Conservation (phyloP, 2,888 invertebrate genomes). For the Caenorhabditis sp. region DNA sequence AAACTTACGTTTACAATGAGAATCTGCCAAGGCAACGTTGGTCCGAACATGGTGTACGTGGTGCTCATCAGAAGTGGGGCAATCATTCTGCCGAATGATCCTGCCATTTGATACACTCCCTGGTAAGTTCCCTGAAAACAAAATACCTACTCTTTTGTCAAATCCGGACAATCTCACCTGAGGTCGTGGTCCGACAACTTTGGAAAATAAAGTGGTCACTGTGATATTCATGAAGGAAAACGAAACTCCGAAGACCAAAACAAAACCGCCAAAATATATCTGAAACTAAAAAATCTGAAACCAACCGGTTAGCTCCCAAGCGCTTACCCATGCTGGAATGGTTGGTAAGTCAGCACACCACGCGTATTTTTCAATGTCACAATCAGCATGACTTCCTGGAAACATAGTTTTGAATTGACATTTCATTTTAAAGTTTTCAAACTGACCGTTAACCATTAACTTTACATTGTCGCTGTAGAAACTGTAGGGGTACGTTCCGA, state of each 20-base stretch:
- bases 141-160: no score
- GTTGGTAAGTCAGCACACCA: conserved; percentile 54
- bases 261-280: conserved; percentile 53
- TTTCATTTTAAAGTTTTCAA: background rate
- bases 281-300: background rate
- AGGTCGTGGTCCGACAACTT: conserved; percentile 60
- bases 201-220: conserved; percentile 58
- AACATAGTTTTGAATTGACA: background rate
- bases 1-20: conserved; percentile 31
- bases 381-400: conserved; percentile 49
- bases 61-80: conserved; percentile 53
- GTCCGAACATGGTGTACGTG: conserved; percentile 42
- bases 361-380: conserved; percentile 50
- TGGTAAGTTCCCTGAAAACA: conserved; percentile 58
- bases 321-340: conserved; percentile 30
- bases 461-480: conserved; percentile 40
- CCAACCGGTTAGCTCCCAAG: background rate
- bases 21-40: conserved; percentile 47
- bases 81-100: conserved; percentile 50
- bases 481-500: conserved; percentile 38
- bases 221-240: conserved; percentile 61
- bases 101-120: conserved; percentile 64
- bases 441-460: conserved; percentile 27
- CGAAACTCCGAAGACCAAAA: conserved; percentile 57
- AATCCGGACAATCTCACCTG: conserved; percentile 7